Percentiles rank a stretch among this genome's conserved stretches.
phyloP scores from a whole-genome alignment of 2,888 invertebrate species.

The Frankliniella fusca region DNA sequence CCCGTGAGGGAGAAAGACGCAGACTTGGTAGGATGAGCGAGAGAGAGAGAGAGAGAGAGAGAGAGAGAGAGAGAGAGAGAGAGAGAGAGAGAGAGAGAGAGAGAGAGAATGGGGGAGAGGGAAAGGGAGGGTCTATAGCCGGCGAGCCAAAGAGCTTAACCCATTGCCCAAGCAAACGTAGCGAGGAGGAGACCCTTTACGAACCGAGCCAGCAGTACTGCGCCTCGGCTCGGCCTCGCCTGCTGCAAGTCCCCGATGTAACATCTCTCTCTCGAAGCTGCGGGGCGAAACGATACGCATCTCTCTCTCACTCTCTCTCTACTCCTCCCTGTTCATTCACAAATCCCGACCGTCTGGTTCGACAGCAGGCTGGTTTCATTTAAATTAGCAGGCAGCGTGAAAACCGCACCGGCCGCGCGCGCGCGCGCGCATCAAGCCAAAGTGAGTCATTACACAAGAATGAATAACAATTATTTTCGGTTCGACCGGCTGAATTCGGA shows the following conservation, averaged over 20 bases:
- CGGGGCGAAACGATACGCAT: not conserved
- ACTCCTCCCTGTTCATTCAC: not conserved
- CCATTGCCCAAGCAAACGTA: too few relatives aligned
- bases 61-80: constrained; percentile 1
- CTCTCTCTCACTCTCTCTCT: not conserved
- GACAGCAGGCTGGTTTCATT: too few relatives aligned
- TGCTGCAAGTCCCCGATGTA: not conserved
- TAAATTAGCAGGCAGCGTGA: too few relatives aligned
- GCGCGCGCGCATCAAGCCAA: not conserved
- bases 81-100: not conserved
- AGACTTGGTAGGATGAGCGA: not conserved
- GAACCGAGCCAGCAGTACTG: not conserved
- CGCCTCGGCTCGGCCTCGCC: too few relatives aligned
- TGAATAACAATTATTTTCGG: constrained; percentile 1
- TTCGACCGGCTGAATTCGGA: not conserved
- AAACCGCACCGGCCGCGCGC: too few relatives aligned
- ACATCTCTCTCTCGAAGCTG: not conserved
- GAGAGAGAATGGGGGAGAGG: too few relatives aligned
- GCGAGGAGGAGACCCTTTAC: too few relatives aligned
- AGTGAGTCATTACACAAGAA: not conserved
- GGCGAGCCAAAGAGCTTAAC: too few relatives aligned
- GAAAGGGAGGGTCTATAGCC: too few relatives aligned
- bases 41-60: not conserved
- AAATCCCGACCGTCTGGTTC: not conserved
- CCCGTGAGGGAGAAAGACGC: not conserved